A percentile compares a stretch with the other conserved stretches of the same genome.
Evolutionary conservation across 30 jellyfish, hydroid and myxozoan genomes (phyloP).

Genomic region (Haliclystus octoradiatus): DNA sequence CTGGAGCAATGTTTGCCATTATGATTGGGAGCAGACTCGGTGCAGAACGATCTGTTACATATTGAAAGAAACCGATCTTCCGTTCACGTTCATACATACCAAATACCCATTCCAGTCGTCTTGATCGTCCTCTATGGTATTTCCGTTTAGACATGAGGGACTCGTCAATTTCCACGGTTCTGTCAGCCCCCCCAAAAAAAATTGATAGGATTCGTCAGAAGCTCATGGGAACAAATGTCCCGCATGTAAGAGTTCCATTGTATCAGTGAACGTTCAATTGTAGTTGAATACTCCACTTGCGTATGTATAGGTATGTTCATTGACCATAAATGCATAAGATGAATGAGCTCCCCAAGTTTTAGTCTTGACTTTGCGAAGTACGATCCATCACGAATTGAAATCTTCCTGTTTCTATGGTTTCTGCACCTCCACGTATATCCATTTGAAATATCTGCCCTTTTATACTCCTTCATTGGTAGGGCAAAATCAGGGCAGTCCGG

Average conservation of each 20-base stretch:
- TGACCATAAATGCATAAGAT: neutral
- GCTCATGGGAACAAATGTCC: neutral
- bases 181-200: slow-evolving; percentile 22
- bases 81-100: slow-evolving; percentile 20
- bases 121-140: too few relatives aligned
- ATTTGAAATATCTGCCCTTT: too few relatives aligned
- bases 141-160: slow-evolving; percentile 9
- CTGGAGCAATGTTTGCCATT: slow-evolving; percentile 3
- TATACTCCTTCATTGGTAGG: too few relatives aligned
- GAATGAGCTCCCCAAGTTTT: neutral
- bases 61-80: slow-evolving; percentile 8
- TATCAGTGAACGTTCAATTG: neutral
- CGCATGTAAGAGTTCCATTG: neutral
- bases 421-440: neutral
- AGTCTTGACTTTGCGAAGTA: neutral
- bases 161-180: slow-evolving; percentile 15
- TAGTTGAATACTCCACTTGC: neutral
- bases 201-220: neutral
- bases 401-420: neutral
- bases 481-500: too few relatives aligned
- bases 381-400: neutral
- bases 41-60: slow-evolving; percentile 8
- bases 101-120: too few relatives aligned
- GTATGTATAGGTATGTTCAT: too few relatives aligned
- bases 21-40: slow-evolving; percentile 6